Base-by-base conservation (phyloP, 1,140 invertebrate genomes). In the Cydia fagiglandana region DNA sequence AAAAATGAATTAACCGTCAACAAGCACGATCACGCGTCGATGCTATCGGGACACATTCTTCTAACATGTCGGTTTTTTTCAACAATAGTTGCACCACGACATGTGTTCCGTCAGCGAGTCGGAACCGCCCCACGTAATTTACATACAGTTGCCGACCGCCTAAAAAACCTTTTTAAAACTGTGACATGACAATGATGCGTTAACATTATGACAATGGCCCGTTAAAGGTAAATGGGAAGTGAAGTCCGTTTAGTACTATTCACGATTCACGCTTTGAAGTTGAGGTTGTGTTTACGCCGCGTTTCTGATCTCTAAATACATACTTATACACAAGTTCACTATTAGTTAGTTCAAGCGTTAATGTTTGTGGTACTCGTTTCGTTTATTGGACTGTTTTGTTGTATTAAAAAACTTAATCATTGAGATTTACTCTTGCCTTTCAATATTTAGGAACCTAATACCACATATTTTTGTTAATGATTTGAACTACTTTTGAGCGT, bases 161-260 rank as follows among this genome's bases (percentile, higher is more conserved):
- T 75, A 77, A 84, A 79, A 82, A 84, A 79, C 83, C 78, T 86
- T 86, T 87, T 89, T 86, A 83, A 84, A 86, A 83, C 77, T 88
- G 86, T 88, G 84, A 88, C 88, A 89, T 82, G 84, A 89, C 87
- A 88, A 84, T 83, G 84, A 87, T 82, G 81, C 81, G 87, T 88
- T 86, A 89, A 91, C 89, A 85, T 84, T 84, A 81, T 76, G 77
- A 85, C 84, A 88, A 85, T 86, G 78, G 76, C 74, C 81, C 78
- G 86, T 86, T 85, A 83, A 83, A 78, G 80, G 75, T 77, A 85
- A 85, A 87, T 84, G 80, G 84, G 82, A 80, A 84, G 73, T 73
- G 82, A 78, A 75, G 75, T 77, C 78, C 81, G 84, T 85, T 81
- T 79, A 83, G 79, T 83, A 82, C 66, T n/a, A 70, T 70, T 70